Percentiles rank a stretch among this genome's conserved stretches.
These are phyloP conservation scores for Tetramorium parvispinum DNA, from an alignment of 1,140 invertebrate species.

Conservation along the genomic window DNA sequence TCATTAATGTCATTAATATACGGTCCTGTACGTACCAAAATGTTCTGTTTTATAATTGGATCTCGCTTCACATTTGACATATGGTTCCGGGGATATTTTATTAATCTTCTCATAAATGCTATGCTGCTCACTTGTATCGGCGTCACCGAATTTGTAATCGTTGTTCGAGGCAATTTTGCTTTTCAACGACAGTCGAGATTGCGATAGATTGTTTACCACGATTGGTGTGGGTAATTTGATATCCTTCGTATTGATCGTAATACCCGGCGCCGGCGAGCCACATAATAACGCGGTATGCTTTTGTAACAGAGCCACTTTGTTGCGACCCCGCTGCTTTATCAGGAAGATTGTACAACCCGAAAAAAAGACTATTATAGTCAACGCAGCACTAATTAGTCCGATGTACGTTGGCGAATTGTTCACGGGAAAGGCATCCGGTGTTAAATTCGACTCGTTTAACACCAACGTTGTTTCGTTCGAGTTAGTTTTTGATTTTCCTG, in stretches of 20 bases:
- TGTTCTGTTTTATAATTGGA: constrained; percentile 51
- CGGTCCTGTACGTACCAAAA: constrained; percentile 28
- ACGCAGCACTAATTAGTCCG: constrained; percentile 91
- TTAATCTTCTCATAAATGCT: constrained; percentile 38
- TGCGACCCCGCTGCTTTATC: constrained; percentile 90
- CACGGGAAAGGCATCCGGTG: constrained; percentile 89
- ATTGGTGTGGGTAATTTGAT: constrained; percentile 88
- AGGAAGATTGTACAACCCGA: constrained; percentile 90
- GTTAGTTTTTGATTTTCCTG: constrained; percentile 65
- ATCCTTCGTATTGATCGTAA: constrained; percentile 90
- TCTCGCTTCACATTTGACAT: constrained; percentile 35
- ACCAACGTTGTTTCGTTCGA: constrained; percentile 77
- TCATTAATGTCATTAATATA: constrained; percentile 43
- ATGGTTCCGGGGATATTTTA: constrained; percentile 24
- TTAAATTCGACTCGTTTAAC: constrained; percentile 83
- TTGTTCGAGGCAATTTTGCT: constrained; percentile 78
- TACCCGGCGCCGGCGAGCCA: constrained; percentile 83
- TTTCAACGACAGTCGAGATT: constrained; percentile 85
- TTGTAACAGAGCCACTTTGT: constrained; percentile 89
- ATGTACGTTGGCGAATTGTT: constrained; percentile 90
- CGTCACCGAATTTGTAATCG: constrained; percentile 46
- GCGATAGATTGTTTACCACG: constrained; percentile 86
- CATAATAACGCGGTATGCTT: constrained; percentile 88
- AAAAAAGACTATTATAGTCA: constrained; percentile 90
- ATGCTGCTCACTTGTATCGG: constrained; percentile 24